Percentiles rank a stretch among this genome's conserved stretches.
Conservation (phyloP, 2,113 vertebrate genomes). For the Lepus timidus region DNA sequence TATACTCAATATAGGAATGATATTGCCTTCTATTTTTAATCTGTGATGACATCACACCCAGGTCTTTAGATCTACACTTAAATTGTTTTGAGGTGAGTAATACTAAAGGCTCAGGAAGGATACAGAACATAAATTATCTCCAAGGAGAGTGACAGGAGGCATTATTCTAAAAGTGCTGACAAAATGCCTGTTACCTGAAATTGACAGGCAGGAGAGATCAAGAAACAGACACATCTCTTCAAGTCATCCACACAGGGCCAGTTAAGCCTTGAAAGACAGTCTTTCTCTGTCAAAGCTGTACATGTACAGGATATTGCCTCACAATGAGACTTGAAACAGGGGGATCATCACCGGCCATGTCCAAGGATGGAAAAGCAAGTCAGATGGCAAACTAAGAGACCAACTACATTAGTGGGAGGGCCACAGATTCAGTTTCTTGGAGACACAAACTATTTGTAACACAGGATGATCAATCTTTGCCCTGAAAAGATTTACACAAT, state of each 20-base stretch:
- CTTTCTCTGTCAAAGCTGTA: conserved; percentile 83
- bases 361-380: conserved; percentile 79
- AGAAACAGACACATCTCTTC: conserved; percentile 72
- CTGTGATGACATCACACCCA: neutral
- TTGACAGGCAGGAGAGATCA: conserved; percentile 66
- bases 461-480: conserved; percentile 18
- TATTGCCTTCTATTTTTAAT: neutral
- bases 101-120: conserved; percentile 34
- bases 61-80: conserved; percentile 12
- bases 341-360: conserved; percentile 68
- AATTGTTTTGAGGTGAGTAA: conserved; percentile 36
- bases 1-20: neutral
- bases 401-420: conserved; percentile 72
- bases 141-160: conserved; percentile 61
- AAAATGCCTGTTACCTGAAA: conserved; percentile 68
- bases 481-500: neutral
- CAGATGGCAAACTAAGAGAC: conserved; percentile 58
- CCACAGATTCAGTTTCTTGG: conserved; percentile 46
- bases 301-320: conserved; percentile 78
- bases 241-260: conserved; percentile 77
- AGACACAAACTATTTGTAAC: conserved; percentile 52
- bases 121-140: conserved; percentile 39
- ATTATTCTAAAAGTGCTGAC: conserved; percentile 73
- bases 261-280: conserved; percentile 80
- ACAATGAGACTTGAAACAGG: conserved; percentile 78